phyloP scores from a whole-genome alignment of 2,113 vertebrate species.

The Gadus macrocephalus region DNA sequence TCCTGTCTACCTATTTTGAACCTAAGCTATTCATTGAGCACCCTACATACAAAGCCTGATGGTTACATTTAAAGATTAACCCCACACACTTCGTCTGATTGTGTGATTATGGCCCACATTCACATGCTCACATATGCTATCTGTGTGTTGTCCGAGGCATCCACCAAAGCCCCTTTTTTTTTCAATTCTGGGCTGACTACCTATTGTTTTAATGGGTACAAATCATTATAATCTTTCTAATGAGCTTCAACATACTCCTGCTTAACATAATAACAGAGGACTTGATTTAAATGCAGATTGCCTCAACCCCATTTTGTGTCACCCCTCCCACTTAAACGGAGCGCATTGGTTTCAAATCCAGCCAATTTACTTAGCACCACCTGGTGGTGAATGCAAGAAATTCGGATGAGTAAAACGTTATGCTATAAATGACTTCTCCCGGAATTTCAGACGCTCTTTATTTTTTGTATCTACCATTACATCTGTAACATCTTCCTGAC shows the following conservation, averaged over 20 bases:
- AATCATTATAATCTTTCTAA: conserved; percentile 67
- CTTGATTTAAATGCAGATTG: conserved; percentile 60
- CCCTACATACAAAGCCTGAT: not conserved
- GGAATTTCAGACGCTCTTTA: not conserved
- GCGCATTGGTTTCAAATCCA: conserved; percentile 32
- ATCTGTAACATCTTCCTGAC: not conserved
- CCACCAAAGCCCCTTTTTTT: conserved; percentile 2
- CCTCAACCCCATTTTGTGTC: conserved; percentile 4
- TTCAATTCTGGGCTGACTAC: conserved; percentile 19
- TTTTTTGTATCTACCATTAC: too few relatives aligned
- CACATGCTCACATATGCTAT: conserved; percentile 34
- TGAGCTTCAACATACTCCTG: conserved; percentile 59
- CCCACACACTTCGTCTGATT: conserved; percentile 38
- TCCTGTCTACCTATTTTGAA: too few relatives aligned
- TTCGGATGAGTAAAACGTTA: not conserved
- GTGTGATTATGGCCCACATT: conserved; percentile 5
- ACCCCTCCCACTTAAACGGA: conserved; percentile 26
- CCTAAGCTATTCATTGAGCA: not conserved
- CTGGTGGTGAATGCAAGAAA: conserved; percentile 55
- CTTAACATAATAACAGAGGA: conserved; percentile 60
- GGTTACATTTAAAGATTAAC: conserved; percentile 18
- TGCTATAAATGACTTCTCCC: not conserved
- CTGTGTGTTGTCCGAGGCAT: conserved; percentile 1
- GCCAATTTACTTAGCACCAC: conserved; percentile 58
- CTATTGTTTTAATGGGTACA: conserved; percentile 46